A percentile compares a stretch with the other conserved stretches of the same genome.
Conservation (phyloP, 2,797 vertebrate genomes). For the Xiphophorus birchmanni region DNA sequence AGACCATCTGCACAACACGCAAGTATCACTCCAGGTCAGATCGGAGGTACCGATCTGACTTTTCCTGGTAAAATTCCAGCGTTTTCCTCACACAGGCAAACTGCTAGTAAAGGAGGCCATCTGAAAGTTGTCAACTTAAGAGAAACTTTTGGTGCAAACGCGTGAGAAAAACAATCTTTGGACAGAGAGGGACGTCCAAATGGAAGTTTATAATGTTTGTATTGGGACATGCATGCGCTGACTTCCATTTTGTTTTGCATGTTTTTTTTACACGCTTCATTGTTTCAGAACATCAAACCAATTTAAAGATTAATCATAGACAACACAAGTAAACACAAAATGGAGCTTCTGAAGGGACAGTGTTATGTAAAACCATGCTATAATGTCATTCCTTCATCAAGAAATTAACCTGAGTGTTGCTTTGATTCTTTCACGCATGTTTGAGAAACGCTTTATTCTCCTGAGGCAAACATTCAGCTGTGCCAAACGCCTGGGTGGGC, state of each 20-base stretch:
- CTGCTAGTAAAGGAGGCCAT: background rate
- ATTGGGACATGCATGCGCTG: background rate
- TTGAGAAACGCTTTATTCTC: too few relatives aligned
- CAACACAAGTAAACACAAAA: too few relatives aligned
- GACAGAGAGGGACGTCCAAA: background rate
- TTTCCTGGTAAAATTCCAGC: conserved; percentile 10
- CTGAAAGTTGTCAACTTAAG: background rate
- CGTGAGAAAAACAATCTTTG: too few relatives aligned
- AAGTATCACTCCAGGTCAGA: conserved; percentile 32
- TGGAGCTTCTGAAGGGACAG: too few relatives aligned
- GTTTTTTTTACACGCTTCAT: background rate
- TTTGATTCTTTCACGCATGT: too few relatives aligned
- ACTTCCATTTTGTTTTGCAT: background rate
- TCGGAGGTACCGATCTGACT: conserved; percentile 14
- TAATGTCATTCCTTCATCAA: too few relatives aligned
- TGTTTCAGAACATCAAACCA: too few relatives aligned
- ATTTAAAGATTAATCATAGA: too few relatives aligned
- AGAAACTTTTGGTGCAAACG: background rate
- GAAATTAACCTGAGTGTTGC: too few relatives aligned
- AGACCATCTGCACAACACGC: conserved; percentile 30
- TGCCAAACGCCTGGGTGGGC: too few relatives aligned
- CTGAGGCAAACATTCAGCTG: too few relatives aligned
- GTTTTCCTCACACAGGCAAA: background rate
- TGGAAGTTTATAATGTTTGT: background rate
- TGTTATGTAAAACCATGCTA: too few relatives aligned